Percentiles rank a stretch among this genome's conserved stretches.
phyloP scores from a whole-genome alignment of 2,888 invertebrate species.

The Aromia moschata region DNA sequence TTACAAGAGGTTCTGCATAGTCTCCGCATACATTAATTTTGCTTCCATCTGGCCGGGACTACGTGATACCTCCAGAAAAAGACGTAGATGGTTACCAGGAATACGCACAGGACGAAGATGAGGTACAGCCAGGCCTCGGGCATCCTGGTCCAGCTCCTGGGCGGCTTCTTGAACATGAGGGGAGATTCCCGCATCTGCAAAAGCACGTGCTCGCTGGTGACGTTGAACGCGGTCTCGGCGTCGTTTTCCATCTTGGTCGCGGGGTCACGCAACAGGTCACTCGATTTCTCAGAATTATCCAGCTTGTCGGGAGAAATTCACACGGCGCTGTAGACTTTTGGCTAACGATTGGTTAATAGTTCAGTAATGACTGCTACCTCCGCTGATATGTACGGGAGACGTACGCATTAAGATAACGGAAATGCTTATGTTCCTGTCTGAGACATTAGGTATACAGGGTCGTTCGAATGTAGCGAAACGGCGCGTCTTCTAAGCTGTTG shows the following conservation, averaged over 20 bases:
- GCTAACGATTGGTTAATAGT: no score
- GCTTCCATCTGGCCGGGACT: no score
- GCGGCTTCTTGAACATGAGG: constrained; percentile 2
- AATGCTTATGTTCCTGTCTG: no score
- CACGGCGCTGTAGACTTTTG: no score
- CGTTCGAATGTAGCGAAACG: no score
- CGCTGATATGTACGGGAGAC: no score
- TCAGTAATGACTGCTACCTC: no score
- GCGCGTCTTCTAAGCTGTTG: no score
- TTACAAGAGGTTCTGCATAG: no score
- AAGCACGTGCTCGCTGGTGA: constrained; percentile 10
- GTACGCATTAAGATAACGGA: no score
- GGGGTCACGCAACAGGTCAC: neutral
- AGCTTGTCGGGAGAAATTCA: neutral
- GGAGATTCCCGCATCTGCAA: constrained; percentile 1
- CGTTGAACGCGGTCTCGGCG: constrained; percentile 1
- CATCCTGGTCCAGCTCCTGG: constrained; percentile 9
- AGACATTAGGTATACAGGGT: no score
- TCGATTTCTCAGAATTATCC: neutral
- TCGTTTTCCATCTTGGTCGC: neutral
- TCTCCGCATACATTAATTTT: no score
- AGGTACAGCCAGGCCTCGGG: constrained; percentile 16
- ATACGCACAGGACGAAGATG: constrained; percentile 12
- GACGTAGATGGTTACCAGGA: neutral
- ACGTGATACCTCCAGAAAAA: neutral